Conservation (phyloP, 1,140 invertebrate species). For the Danaus melanippus region DNA sequence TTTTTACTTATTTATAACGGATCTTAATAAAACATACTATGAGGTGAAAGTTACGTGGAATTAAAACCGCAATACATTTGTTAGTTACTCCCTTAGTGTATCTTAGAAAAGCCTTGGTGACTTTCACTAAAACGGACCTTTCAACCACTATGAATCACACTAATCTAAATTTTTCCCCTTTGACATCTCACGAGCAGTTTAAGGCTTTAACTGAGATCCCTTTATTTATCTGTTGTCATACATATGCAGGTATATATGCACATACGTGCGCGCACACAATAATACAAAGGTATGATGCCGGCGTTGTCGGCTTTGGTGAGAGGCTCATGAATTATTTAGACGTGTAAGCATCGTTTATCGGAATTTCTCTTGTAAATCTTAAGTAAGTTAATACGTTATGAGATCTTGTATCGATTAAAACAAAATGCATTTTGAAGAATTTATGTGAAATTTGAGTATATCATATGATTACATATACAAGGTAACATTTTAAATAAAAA, state of each 20-base stretch:
- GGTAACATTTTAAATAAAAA: too few relatives aligned
- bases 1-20: too few relatives aligned
- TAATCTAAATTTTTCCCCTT: constrained; percentile 46
- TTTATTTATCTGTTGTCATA: constrained; percentile 49
- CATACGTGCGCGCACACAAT: constrained; percentile 8
- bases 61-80: too few relatives aligned
- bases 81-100: too few relatives aligned
- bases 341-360: constrained; percentile 28
- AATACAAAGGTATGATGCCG: constrained; percentile 9
- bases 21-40: too few relatives aligned
- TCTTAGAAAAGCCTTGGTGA: too few relatives aligned
- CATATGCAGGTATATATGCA: constrained; percentile 17
- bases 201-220: constrained; percentile 21
- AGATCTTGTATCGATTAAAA: too few relatives aligned
- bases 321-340: constrained; percentile 57
- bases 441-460: too few relatives aligned
- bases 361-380: constrained; percentile 30
- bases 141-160: constrained; percentile 30
- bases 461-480: too few relatives aligned
- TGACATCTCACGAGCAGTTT: constrained; percentile 41
- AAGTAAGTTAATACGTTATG: too few relatives aligned
- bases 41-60: too few relatives aligned
- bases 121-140: constrained; percentile 1
- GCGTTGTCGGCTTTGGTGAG: constrained; percentile 27
- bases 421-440: too few relatives aligned